phyloP scores from a whole-genome alignment of 2,888 invertebrate genomes.

The Leptogaster cylindrica region DNA sequence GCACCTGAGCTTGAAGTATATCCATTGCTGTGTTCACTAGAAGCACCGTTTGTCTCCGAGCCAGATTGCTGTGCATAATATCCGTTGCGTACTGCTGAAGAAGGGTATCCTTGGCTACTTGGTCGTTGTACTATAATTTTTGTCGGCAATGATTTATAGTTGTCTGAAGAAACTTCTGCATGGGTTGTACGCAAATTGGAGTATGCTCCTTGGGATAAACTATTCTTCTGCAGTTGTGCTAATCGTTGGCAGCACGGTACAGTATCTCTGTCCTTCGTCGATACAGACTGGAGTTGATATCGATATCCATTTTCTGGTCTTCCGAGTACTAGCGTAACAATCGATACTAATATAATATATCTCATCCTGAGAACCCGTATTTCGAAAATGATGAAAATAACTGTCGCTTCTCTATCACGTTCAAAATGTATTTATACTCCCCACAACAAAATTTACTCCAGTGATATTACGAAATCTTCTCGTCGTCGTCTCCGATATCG shows the following conservation, averaged over 20 bases:
- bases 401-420: slow-evolving; percentile 33
- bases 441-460: background rate
- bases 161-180: no score
- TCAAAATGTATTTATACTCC: slow-evolving; percentile 40
- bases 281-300: slow-evolving; percentile 61
- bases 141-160: no score
- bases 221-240: slow-evolving; percentile 26
- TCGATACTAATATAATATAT: slow-evolving; percentile 39
- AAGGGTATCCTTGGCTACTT: slow-evolving; percentile 50
- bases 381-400: slow-evolving; percentile 19
- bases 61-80: slow-evolving; percentile 60
- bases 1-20: slow-evolving; percentile 32
- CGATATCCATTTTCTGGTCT: slow-evolving; percentile 70
- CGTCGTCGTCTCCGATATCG: no score
- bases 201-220: slow-evolving; percentile 56
- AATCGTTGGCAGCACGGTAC: slow-evolving; percentile 50
- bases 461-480: background rate
- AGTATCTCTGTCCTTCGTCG: slow-evolving; percentile 18
- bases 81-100: background rate
- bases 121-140: no score
- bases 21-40: slow-evolving; percentile 46
- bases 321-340: slow-evolving; percentile 66
- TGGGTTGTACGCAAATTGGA: no score
- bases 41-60: slow-evolving; percentile 52
- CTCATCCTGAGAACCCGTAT: slow-evolving; percentile 33